phyloP scores from a whole-genome alignment of 2,888 invertebrate genomes.

The Sesia apiformis region DNA sequence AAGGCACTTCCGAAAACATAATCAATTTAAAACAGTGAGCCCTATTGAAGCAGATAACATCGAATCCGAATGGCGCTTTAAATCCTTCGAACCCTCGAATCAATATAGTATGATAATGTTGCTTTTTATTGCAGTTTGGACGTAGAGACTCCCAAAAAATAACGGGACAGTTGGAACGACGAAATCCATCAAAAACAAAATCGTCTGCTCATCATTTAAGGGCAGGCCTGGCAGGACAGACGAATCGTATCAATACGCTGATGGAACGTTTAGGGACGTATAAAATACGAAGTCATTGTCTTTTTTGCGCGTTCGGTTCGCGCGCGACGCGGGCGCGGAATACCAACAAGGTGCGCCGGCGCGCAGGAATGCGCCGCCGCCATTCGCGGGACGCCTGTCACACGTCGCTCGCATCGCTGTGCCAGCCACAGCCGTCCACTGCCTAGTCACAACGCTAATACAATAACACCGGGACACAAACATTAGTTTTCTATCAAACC shows the following conservation, averaged over 20 bases:
- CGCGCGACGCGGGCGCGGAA: conserved; percentile 47
- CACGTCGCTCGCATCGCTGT: conserved; percentile 1
- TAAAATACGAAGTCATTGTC: conserved; percentile 66
- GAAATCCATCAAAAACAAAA: conserved; percentile 39
- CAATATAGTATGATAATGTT: too few species aligned
- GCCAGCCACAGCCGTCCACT: too few species aligned
- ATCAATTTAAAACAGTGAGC: too few species aligned
- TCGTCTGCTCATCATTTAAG: conserved; percentile 35
- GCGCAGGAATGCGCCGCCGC: conserved; percentile 29
- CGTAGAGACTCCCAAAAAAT: conserved; percentile 18
- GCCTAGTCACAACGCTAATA: too few species aligned
- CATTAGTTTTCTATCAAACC: too few species aligned
- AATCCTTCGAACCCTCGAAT: too few species aligned
- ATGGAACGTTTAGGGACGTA: conserved; percentile 63
- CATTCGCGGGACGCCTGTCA: conserved; percentile 19
- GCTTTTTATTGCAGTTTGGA: too few species aligned
- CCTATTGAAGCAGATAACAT: too few species aligned
- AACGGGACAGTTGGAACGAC: conserved; percentile 24
- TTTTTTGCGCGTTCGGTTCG: conserved; percentile 60
- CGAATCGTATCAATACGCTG: conserved; percentile 54
- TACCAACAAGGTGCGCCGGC: conserved; percentile 50
- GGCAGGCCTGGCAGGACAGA: conserved; percentile 22
- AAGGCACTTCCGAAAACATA: too few species aligned
- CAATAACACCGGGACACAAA: too few species aligned
- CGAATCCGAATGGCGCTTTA: too few species aligned